Base-by-base conservation (phyloP, 2,113 vertebrate species). In the Uria aalge region DNA sequence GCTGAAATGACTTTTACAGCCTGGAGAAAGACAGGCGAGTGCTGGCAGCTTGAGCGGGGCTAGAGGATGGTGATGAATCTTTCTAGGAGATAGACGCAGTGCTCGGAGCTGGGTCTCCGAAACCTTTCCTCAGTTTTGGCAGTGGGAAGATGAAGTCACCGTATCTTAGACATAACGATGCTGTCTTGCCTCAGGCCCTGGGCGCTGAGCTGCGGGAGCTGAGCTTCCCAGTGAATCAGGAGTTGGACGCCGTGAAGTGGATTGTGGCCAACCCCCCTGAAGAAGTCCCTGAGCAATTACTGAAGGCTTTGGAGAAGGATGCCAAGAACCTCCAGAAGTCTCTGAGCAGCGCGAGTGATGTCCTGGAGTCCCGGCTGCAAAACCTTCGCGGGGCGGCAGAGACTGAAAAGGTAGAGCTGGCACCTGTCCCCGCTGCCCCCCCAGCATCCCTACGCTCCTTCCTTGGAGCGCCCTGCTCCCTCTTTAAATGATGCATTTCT, bases 261-360 rank as follows among this genome's bases (percentile, higher is more conserved):
- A 98, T 99, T 43, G 93, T 99, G 86, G 96, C 97, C 95, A 98
- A 96, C 75, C 97, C 93, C 71, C 98, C 98, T 12, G 96, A 96
- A 73, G 98, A 99, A 80, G 98, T 99, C 82, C 99, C 99, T 60
- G 96, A 98, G 38, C 99, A 99, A 92, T 98, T 99, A 29, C 94
- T 99, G 78, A 97, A 98, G 78, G 99, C 99, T 63, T 96, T 99
- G 92, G 99, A 99, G 92, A 99, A 99, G 94, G 99, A 99, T 68
- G 97, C 98, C 91, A 99, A 98, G 95, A 99, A 99, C 97, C 98
- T 99, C 78, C 97, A 98, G 27, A 99, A 98, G 84, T 99, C 98
- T 32, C 98, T 99, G 75, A 97, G 97, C 87, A 98, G 99, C 2
- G 98, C 99, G 3, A 97, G 73, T 6, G 96, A 97, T 4, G 92